Evolutionary conservation across 2,113 vertebrate genomes (phyloP).

Genomic region (Emydocephalus ijimae): DNA sequence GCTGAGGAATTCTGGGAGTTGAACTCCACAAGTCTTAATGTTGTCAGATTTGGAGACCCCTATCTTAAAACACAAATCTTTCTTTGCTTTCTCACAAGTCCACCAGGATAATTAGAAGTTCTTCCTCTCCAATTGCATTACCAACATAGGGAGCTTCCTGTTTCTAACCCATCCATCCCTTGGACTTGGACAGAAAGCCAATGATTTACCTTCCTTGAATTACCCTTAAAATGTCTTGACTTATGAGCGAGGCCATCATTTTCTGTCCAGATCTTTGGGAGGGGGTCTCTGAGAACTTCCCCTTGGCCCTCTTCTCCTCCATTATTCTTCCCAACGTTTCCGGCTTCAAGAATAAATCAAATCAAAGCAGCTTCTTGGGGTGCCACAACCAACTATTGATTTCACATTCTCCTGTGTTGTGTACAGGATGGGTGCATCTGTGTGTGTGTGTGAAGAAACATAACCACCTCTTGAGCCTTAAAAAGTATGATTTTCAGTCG

Average conservation of each 20-base stretch:
- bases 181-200: not conserved
- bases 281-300: not conserved
- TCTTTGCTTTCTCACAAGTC: too few relatives aligned
- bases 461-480: too few relatives aligned
- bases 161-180: not conserved
- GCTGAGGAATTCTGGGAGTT: too few relatives aligned
- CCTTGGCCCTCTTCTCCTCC: not conserved
- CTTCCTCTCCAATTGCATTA: too few relatives aligned
- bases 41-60: too few relatives aligned
- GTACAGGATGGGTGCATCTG: not conserved
- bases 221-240: not conserved
- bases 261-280: slow-evolving; percentile 15
- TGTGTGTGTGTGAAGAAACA: not conserved
- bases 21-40: too few relatives aligned
- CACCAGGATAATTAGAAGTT: too few relatives aligned
- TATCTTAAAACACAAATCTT: too few relatives aligned
- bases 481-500: not conserved
- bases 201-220: slow-evolving; percentile 1
- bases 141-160: not conserved
- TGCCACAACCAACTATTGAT: slow-evolving; percentile 55
- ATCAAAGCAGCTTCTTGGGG: slow-evolving; percentile 18
- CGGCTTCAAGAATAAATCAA: slow-evolving; percentile 32
- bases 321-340: slow-evolving; percentile 13
- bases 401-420: slow-evolving; percentile 25
- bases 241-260: slow-evolving; percentile 6